Evolutionary conservation across 2,888 invertebrate species (phyloP).

Genomic region (Pristionchus fissidentatus): DNA sequence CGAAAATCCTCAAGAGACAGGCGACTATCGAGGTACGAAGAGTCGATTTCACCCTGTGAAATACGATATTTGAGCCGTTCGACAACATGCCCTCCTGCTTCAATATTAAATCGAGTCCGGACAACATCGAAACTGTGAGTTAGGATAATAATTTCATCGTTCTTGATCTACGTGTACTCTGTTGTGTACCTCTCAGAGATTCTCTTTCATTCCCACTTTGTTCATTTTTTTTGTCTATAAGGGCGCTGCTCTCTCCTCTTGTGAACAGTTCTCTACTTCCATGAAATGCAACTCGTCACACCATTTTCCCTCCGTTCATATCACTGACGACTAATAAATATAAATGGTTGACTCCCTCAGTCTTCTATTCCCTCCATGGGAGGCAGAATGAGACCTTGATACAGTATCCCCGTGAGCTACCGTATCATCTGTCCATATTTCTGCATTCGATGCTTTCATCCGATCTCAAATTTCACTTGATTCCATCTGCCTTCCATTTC

Average conservation of each 20-base stretch:
- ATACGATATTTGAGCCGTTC: background rate
- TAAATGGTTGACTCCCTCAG: too few relatives aligned
- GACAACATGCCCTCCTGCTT: conserved; percentile 5
- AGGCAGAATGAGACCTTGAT: too few relatives aligned
- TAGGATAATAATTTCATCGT: background rate
- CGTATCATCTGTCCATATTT: background rate
- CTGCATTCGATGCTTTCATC: conserved; percentile 19
- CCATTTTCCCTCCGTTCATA: background rate
- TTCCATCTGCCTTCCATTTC: conserved; percentile 17
- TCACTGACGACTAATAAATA: too few relatives aligned
- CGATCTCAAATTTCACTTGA: conserved; percentile 20
- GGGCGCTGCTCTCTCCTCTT: background rate
- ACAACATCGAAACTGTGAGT: conserved; percentile 23
- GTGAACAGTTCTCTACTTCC: too few relatives aligned
- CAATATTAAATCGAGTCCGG: conserved; percentile 11
- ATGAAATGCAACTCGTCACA: too few relatives aligned
- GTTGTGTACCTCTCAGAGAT: background rate
- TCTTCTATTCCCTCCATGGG: too few relatives aligned
- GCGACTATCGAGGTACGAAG: background rate
- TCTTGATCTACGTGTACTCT: background rate
- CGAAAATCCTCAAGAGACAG: background rate
- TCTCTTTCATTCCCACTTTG: background rate
- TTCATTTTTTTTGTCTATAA: conserved; percentile 19
- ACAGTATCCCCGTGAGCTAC: too few relatives aligned
- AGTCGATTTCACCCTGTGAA: background rate